Evolutionary conservation across 2,888 invertebrate species (phyloP).

Genomic region (Cryptocephalus primarius): DNA sequence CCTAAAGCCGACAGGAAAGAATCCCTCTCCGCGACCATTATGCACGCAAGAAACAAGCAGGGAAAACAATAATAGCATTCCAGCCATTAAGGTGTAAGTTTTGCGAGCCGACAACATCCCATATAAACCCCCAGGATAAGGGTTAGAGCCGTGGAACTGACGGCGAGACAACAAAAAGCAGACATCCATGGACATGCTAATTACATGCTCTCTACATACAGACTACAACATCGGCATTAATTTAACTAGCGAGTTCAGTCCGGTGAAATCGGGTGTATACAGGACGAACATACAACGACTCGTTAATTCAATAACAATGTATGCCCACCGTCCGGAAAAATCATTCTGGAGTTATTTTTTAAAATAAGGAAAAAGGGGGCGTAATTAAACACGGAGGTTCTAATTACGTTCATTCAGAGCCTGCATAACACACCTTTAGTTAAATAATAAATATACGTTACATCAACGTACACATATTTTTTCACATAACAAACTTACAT

Average conservation of each 20-base stretch:
- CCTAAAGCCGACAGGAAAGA: neutral
- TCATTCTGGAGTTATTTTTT: too few species aligned
- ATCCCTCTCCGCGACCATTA: constrained; percentile 6
- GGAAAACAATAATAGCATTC: constrained; percentile 18
- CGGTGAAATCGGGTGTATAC: too few species aligned
- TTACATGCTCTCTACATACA: constrained; percentile 39
- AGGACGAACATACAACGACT: too few species aligned
- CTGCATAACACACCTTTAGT: too few species aligned
- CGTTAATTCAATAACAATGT: too few species aligned
- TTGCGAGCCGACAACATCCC: constrained; percentile 12
- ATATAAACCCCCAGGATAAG: constrained; percentile 20
- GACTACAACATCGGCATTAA: constrained; percentile 38
- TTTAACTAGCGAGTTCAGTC: constrained; percentile 25
- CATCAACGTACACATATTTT: too few species aligned
- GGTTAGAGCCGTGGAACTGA: neutral
- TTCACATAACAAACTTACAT: too few species aligned
- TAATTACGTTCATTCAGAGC: too few species aligned
- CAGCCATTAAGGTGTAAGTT: constrained; percentile 13
- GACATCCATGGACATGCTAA: constrained; percentile 39
- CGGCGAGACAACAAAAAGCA: constrained; percentile 30
- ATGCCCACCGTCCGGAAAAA: too few species aligned
- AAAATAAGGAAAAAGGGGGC: too few species aligned
- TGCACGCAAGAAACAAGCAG: constrained; percentile 12
- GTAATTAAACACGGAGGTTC: too few species aligned
- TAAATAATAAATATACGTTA: too few species aligned